Conservation (phyloP, 2,113 vertebrate genomes). For the Anser brachyrhynchus region DNA sequence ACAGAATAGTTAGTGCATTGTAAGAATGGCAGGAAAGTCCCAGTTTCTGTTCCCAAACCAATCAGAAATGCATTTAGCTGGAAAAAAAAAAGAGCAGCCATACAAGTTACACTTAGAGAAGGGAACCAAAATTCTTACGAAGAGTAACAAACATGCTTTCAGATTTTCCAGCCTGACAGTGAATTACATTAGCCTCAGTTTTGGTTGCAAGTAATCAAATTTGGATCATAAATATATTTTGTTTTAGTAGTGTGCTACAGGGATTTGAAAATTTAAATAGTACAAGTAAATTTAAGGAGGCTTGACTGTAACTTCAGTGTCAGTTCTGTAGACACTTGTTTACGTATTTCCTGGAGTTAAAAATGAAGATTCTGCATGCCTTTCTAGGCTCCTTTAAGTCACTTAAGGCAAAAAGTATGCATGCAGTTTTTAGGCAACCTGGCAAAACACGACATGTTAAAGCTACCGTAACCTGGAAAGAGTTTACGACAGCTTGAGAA, state of each 20-base stretch:
- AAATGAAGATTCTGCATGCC: fast-evolving
- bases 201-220: neutral
- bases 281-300: neutral
- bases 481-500: fast-evolving
- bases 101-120: neutral
- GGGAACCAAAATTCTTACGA: neutral
- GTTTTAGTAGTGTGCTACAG: fast-evolving
- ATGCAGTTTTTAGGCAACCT: fast-evolving
- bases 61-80: neutral
- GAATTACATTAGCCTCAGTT: neutral
- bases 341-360: neutral
- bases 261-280: neutral
- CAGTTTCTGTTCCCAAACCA: neutral
- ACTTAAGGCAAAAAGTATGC: neutral
- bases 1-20: neutral
- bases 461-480: no score
- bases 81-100: neutral
- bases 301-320: fast-evolving
- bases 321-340: fast-evolving
- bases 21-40: neutral
- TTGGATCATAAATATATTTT: neutral
- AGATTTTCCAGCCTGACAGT: neutral
- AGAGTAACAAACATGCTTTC: neutral
- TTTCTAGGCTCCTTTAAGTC: neutral
- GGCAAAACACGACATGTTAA: fast-evolving